phyloP scores from a whole-genome alignment of 1,140 invertebrate genomes.

The Grapholita molesta region DNA sequence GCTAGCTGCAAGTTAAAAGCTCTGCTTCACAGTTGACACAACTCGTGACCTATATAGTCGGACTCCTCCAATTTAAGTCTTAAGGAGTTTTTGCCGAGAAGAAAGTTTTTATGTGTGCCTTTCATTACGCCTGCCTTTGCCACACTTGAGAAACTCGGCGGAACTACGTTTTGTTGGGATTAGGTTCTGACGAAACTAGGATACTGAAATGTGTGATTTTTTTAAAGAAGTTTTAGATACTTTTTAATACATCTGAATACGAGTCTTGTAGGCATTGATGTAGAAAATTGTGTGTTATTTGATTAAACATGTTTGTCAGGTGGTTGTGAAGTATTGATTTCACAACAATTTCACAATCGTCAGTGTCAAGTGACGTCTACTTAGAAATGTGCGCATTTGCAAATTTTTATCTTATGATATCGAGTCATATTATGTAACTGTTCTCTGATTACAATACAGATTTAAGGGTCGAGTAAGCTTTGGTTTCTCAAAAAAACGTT shows the following conservation, averaged over 20 bases:
- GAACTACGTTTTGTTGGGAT: background rate
- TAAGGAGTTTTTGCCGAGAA: background rate
- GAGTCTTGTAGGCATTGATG: too few relatives aligned
- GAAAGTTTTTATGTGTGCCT: background rate
- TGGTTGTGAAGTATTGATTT: background rate
- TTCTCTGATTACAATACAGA: background rate
- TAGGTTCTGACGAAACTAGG: background rate
- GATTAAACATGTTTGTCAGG: background rate
- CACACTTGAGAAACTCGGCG: too few relatives aligned
- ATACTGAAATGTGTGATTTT: too few relatives aligned
- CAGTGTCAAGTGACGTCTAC: background rate
- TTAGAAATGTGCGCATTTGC: background rate
- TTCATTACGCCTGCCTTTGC: background rate
- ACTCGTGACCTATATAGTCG: constrained; percentile 6
- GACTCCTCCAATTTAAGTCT: background rate
- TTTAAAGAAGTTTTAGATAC: too few relatives aligned
- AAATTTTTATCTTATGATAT: background rate
- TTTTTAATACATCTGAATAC: too few relatives aligned
- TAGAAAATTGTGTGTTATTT: background rate
- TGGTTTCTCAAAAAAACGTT: background rate
- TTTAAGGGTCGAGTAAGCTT: background rate
- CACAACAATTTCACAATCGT: background rate
- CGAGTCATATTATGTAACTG: background rate
- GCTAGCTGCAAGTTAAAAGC: background rate
- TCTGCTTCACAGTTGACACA: background rate